A percentile compares a stretch with the other conserved stretches of the same genome.
phyloP scores from a whole-genome alignment of 2,797 vertebrate genomes.

The Vireo griseus region DNA sequence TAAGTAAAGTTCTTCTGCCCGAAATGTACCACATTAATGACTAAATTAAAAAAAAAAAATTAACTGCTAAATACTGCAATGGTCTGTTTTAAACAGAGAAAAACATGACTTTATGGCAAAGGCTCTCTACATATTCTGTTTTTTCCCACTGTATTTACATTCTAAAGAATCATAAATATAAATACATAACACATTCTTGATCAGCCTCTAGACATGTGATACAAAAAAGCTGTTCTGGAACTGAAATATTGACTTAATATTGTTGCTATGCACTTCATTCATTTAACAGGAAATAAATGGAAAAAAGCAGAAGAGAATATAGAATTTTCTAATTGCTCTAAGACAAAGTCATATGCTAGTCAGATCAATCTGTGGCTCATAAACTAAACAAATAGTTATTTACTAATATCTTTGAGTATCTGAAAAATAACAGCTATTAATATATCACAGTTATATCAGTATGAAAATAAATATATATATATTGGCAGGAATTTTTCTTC shows the following conservation, averaged over 20 bases:
- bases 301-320: not conserved
- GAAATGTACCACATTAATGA: conserved; percentile 9
- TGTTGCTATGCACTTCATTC: not conserved
- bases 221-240: not conserved
- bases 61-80: not conserved
- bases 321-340: not conserved
- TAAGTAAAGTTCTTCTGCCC: not conserved
- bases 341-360: not conserved
- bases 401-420: not conserved
- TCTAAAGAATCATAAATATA: not conserved
- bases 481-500: not conserved
- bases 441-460: not conserved
- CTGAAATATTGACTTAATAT: not conserved
- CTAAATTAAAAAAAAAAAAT: not conserved
- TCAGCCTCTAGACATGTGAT: not conserved
- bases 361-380: not conserved
- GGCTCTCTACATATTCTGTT: not conserved
- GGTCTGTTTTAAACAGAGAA: not conserved
- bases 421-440: not conserved
- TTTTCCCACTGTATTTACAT: not conserved
- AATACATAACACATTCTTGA: not conserved
- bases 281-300: not conserved
- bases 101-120: not conserved
- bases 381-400: not conserved
- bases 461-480: not conserved